phyloP scores from a whole-genome alignment of 2,797 vertebrate species.

The Iguana delicatissima region DNA sequence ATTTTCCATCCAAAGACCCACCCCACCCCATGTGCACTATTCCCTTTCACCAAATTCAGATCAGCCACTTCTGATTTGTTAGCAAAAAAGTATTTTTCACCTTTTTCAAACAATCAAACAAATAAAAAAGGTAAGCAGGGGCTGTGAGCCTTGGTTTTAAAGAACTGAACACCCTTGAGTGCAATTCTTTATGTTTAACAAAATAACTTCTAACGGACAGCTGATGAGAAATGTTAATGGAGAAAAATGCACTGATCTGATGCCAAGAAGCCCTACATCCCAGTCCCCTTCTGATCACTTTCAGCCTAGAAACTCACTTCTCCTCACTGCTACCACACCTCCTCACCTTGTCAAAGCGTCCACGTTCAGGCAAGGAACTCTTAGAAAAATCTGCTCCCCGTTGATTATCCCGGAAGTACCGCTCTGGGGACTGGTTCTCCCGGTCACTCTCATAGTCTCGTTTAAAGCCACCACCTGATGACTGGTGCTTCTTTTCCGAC shows the following conservation, averaged over 20 bases:
- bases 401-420: conserved; percentile 86
- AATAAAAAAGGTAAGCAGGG: too few relatives aligned
- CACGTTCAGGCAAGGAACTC: conserved; percentile 90
- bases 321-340: neutral
- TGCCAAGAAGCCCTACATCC: neutral
- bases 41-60: neutral
- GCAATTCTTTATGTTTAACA: too few relatives aligned
- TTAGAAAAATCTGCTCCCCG: conserved; percentile 91
- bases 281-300: neutral
- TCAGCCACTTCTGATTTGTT: too few relatives aligned
- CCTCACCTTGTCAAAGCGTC: conserved; percentile 85
- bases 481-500: conserved; percentile 81
- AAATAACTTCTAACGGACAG: too few relatives aligned
- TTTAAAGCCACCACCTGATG: conserved; percentile 78
- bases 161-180: too few relatives aligned
- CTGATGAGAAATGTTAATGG: neutral
- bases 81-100: too few relatives aligned
- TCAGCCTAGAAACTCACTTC: neutral
- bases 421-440: conserved; percentile 86
- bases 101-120: too few relatives aligned
- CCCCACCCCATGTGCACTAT: neutral
- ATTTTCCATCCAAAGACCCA: neutral
- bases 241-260: neutral
- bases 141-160: too few relatives aligned
- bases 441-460: conserved; percentile 82